phyloP scores from a whole-genome alignment of 92 coral and sea anemone species.

The Porites cylindrica region DNA sequence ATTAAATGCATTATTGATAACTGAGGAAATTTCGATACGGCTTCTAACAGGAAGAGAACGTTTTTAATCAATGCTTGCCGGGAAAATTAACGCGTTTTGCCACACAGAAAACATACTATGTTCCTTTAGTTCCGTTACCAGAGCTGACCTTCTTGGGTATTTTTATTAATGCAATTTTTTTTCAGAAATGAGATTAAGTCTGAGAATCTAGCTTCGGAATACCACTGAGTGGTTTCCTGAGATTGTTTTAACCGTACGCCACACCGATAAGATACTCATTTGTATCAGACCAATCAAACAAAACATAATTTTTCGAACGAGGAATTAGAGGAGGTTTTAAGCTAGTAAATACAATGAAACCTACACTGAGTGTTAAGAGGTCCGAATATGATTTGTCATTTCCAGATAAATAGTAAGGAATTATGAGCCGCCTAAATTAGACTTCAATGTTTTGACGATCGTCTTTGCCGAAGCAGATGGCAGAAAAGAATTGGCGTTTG shows the following conservation, averaged over 20 bases:
- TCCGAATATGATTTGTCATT: constrained; percentile 30
- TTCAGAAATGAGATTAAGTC: neutral
- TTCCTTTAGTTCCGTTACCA: neutral
- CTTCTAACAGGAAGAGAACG: constrained; percentile 22
- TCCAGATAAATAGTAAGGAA: constrained; percentile 39
- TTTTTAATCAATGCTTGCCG: constrained; percentile 36
- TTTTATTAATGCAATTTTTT: neutral
- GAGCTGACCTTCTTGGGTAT: neutral
- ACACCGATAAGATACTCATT: constrained; percentile 14
- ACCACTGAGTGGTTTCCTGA: neutral
- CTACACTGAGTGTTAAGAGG: neutral
- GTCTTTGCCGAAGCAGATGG: constrained; percentile 49
- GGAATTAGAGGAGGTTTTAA: constrained; percentile 21
- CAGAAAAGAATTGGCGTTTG: constrained; percentile 35
- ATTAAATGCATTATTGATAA: constrained; percentile 35
- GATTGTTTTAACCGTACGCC: neutral
- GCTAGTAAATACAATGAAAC: constrained; percentile 23
- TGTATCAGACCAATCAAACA: constrained; percentile 39
- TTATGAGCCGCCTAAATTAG: constrained; percentile 25
- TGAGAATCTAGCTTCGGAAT: neutral
- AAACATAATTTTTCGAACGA: constrained; percentile 7
- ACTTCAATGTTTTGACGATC: constrained; percentile 11
- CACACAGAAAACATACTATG: constrained; percentile 14
- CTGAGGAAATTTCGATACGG: constrained; percentile 26
- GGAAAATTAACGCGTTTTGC: constrained; percentile 48